phyloP scores from a whole-genome alignment of 2,113 vertebrate genomes.

The Passer domesticus region DNA sequence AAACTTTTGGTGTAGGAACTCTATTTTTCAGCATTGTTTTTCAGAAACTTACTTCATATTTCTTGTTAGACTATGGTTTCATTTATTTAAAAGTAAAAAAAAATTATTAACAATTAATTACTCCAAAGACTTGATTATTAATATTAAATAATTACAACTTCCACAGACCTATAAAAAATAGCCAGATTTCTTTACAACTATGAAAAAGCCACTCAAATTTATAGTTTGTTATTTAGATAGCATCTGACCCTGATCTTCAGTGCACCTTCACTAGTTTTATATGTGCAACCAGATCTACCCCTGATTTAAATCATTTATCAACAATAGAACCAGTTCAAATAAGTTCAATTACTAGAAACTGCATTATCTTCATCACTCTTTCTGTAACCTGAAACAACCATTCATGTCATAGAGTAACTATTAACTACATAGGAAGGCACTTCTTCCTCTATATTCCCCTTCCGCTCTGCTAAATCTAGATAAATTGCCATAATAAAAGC shows the following conservation, averaged over 20 bases:
- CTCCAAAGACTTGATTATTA: neutral
- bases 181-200: neutral
- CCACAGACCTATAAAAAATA: neutral
- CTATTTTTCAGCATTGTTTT: neutral
- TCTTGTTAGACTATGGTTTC: neutral
- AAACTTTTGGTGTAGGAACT: neutral
- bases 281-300: neutral
- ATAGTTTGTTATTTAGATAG: neutral
- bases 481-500: constrained; percentile 12
- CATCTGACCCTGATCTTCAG: neutral
- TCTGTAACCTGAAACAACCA: neutral
- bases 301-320: neutral
- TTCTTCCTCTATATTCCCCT: neutral
- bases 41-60: neutral
- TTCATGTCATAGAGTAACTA: neutral
- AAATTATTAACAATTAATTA: neutral
- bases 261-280: neutral
- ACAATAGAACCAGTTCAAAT: neutral
- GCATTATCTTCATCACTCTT: neutral
- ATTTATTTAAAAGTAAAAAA: neutral
- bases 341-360: constrained; percentile 5
- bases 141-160: neutral
- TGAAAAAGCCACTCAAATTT: neutral
- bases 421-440: neutral
- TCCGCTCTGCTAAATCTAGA: constrained; percentile 15